Percentiles rank a stretch among this genome's conserved stretches.
Evolutionary conservation across 1,140 invertebrate species (phyloP).

Genomic region (Nasonia giraulti): DNA sequence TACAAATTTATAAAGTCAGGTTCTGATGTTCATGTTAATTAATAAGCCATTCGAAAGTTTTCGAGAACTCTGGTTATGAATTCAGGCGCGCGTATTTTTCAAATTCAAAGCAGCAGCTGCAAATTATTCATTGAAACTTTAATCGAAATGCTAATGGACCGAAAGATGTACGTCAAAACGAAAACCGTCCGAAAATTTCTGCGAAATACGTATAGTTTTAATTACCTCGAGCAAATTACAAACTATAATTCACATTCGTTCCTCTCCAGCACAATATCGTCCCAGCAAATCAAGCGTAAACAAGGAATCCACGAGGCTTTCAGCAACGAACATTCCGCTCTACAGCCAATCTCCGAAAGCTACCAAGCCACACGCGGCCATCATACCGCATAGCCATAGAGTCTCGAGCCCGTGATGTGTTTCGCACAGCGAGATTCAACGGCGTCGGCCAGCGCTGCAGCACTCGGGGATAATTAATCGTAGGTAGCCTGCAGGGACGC

Average conservation of each 20-base stretch:
- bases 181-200: too few relatives aligned
- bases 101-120: not conserved
- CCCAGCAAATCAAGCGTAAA: not conserved
- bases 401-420: not conserved
- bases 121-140: not conserved
- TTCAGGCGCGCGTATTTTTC: not conserved
- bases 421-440: not conserved
- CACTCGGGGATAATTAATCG: constrained; percentile 23
- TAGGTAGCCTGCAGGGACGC: not conserved
- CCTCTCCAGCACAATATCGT: not conserved
- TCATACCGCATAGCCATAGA: not conserved
- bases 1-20: not conserved
- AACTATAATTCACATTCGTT: not conserved
- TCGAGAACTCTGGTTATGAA: not conserved
- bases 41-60: not conserved
- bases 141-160: not conserved
- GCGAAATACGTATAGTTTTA: too few relatives aligned
- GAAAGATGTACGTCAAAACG: too few relatives aligned
- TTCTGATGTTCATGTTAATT: not conserved
- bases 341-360: not conserved
- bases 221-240: not conserved
- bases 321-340: not conserved
- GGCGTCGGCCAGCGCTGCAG: not conserved
- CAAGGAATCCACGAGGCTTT: not conserved
- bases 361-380: not conserved